Conservation (phyloP, 2,797 vertebrate genomes). For the Microctenopoma steveboyesi region DNA sequence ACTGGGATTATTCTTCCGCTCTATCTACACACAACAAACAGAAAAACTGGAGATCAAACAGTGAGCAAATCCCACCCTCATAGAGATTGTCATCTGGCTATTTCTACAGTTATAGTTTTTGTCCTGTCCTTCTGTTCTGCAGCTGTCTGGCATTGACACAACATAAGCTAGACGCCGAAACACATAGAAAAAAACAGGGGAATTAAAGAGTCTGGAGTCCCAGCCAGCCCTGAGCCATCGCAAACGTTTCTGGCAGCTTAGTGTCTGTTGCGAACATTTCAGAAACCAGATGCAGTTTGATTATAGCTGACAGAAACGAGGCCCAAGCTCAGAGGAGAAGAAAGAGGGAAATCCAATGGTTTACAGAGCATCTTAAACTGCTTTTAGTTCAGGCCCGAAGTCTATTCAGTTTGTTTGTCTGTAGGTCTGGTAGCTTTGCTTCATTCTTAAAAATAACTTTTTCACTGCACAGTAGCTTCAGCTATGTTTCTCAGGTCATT, state of each 20-base stretch:
- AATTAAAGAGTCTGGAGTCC: background rate
- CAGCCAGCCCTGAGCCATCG: background rate
- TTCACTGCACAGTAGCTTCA: background rate
- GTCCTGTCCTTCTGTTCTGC: constrained; percentile 47
- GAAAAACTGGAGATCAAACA: constrained; percentile 65
- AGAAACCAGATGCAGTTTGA: background rate
- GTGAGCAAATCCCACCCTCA: constrained; percentile 78
- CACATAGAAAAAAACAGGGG: constrained; percentile 4
- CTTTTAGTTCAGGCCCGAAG: background rate
- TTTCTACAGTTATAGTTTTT: constrained; percentile 37
- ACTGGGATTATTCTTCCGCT: constrained; percentile 56
- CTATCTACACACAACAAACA: constrained; percentile 46
- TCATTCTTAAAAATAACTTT: background rate
- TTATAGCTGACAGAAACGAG: background rate
- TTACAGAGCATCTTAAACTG: background rate
- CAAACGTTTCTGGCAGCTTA: too few relatives aligned
- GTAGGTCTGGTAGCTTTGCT: too few relatives aligned
- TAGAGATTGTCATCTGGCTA: constrained; percentile 86
- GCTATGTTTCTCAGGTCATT: background rate
- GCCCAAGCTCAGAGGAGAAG: background rate
- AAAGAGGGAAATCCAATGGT: background rate
- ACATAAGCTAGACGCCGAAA: constrained; percentile 25
- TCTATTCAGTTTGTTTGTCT: background rate
- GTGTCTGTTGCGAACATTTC: background rate
- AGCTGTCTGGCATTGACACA: constrained; percentile 48